phyloP scores from a whole-genome alignment of 2,797 vertebrate species.

The Sebastes minor region DNA sequence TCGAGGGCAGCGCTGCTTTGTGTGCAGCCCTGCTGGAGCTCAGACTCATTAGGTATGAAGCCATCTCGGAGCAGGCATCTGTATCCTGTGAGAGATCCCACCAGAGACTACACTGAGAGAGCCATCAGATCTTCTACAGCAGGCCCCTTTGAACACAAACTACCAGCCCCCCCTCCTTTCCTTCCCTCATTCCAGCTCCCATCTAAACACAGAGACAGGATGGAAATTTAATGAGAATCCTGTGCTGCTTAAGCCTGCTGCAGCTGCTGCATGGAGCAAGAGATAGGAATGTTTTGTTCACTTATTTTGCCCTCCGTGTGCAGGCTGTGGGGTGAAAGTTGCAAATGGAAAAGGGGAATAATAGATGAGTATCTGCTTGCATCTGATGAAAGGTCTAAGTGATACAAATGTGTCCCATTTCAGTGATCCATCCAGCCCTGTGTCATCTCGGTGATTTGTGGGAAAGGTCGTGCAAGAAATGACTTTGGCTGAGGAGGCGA shows the following conservation, averaged over 20 bases:
- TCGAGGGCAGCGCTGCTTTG: conserved; percentile 77
- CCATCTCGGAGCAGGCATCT: conserved; percentile 79
- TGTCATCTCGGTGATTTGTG: conserved; percentile 80
- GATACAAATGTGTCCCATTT: conserved; percentile 84
- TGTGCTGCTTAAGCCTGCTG: conserved; percentile 63
- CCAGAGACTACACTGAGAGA: conserved; percentile 77
- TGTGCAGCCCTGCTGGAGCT: conserved; percentile 77
- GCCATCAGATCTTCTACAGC: conserved; percentile 80
- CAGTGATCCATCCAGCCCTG: conserved; percentile 77
- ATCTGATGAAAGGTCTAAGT: conserved; percentile 83
- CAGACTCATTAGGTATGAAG: conserved; percentile 83
- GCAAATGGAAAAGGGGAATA: conserved; percentile 79
- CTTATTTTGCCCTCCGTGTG: conserved; percentile 74
- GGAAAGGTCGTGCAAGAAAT: conserved; percentile 83
- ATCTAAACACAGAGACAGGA: conserved; percentile 72
- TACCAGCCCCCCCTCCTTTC: conserved; percentile 50
- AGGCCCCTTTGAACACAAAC: conserved; percentile 79
- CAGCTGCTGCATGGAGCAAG: conserved; percentile 70
- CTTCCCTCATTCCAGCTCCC: conserved; percentile 57
- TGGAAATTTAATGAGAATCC: conserved; percentile 81
- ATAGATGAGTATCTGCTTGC: conserved; percentile 82
- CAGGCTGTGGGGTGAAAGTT: conserved; percentile 73
- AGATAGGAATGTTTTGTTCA: conserved; percentile 76
- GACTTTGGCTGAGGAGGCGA: conserved; percentile 80
- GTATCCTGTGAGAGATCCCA: conserved; percentile 79